A percentile compares a stretch with the other conserved stretches of the same genome.
Evolutionary conservation across 2,113 vertebrate species (phyloP).

Genomic region (Todiramphus chloris): DNA sequence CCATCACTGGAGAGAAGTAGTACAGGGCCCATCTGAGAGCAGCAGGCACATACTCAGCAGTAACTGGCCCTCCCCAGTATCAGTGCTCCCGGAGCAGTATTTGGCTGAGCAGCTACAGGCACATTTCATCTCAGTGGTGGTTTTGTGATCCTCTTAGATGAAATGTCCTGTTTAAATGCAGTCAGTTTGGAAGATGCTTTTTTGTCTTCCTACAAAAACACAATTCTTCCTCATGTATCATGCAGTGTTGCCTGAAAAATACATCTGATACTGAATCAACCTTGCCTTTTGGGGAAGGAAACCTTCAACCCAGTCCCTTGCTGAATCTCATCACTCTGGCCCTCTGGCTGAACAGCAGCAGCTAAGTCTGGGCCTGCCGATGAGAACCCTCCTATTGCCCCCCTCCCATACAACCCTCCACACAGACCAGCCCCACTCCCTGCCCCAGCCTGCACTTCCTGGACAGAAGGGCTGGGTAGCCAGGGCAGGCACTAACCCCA

Average conservation of each 20-base stretch:
- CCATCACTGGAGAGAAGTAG: not conserved
- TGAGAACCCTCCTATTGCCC: no score
- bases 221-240: rapidly evolving
- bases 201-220: rapidly evolving
- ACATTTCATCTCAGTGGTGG: not conserved
- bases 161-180: not conserved
- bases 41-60: rapidly evolving
- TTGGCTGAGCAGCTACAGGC: not conserved
- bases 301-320: rapidly evolving
- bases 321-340: not conserved
- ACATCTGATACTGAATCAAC: no score
- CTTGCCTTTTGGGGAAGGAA: rapidly evolving
- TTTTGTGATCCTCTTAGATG: not conserved
- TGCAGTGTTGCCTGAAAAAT: not conserved
- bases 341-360: not conserved
- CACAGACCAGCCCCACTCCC: not conserved
- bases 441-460: rapidly evolving
- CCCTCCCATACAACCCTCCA: not conserved
- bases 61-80: not conserved
- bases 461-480: not conserved
- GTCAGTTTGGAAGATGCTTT: not conserved
- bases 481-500: rapidly evolving
- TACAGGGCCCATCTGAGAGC: not conserved
- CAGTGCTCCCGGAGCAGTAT: not conserved
- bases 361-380: not conserved